Evolutionary conservation across 2,888 invertebrate genomes (phyloP).

Genomic region (Perizoma flavofasciatum): DNA sequence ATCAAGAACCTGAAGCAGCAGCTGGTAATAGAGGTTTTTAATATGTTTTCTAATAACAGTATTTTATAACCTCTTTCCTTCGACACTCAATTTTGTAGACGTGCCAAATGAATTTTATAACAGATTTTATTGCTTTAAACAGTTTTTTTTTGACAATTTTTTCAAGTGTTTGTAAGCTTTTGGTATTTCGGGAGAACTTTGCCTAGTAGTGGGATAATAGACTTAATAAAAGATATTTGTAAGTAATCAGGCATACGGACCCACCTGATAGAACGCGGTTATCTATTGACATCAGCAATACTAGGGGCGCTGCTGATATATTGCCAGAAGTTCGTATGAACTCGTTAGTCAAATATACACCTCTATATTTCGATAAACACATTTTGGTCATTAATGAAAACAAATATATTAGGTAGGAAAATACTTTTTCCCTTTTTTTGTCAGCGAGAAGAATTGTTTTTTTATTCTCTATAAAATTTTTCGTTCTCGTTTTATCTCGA

Average conservation of each 20-base stretch:
- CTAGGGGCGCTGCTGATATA: no score
- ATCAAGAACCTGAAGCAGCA: constrained; percentile 45
- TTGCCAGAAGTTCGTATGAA: no score
- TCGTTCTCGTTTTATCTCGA: constrained; percentile 43
- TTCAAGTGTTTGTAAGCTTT: no score
- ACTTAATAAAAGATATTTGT: no score
- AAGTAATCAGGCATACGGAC: no score
- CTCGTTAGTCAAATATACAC: no score
- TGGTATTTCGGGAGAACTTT: no score
- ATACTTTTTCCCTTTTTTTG: constrained; percentile 34
- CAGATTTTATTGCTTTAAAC: neutral
- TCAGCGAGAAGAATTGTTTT: constrained; percentile 46
- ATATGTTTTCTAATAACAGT: constrained; percentile 34
- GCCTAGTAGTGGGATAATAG: no score
- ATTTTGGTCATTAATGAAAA: neutral
- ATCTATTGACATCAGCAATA: no score
- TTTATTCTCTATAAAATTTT: constrained; percentile 46
- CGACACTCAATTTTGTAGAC: constrained; percentile 5
- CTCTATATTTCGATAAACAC: no score
- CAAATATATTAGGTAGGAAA: constrained; percentile 6
- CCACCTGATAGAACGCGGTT: no score
- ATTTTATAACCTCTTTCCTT: constrained; percentile 22
- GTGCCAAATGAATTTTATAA: constrained; percentile 11
- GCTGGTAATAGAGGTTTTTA: constrained; percentile 46
- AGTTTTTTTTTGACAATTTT: neutral